phyloP scores from a whole-genome alignment of 1,140 invertebrate species.

The Drosophila teissieri region DNA sequence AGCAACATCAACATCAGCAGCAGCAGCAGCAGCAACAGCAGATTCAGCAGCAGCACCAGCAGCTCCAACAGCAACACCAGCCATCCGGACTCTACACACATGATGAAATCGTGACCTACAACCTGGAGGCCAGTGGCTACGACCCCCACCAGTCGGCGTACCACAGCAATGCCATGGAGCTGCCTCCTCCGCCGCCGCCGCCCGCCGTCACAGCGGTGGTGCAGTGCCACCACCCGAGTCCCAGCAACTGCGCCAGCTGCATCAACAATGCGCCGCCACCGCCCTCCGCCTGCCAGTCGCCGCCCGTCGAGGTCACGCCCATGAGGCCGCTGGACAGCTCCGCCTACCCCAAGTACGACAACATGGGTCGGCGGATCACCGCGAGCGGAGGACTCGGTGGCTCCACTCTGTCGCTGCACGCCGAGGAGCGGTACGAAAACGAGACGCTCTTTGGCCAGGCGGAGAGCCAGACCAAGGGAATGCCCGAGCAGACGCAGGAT shows the following conservation, averaged over 20 bases:
- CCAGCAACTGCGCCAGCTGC: constrained; percentile 81
- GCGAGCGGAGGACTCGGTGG: constrained; percentile 88
- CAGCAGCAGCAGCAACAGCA: constrained; percentile 52
- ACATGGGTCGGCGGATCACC: constrained; percentile 94
- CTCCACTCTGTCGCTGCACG: constrained; percentile 92
- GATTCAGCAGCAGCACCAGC: constrained; percentile 46
- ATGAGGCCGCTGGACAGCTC: constrained; percentile 68
- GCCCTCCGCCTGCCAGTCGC: constrained; percentile 79
- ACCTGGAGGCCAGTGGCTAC: constrained; percentile 76
- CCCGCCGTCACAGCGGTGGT: constrained; percentile 73
- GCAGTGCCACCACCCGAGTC: constrained; percentile 70
- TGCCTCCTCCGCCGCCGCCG: constrained; percentile 73
- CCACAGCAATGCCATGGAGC: constrained; percentile 59
- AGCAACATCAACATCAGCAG: constrained; percentile 5
- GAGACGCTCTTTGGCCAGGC: constrained; percentile 78
- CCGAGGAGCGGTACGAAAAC: constrained; percentile 84
- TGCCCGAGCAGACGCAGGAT: constrained; percentile 21
- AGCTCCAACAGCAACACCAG: constrained; percentile 27
- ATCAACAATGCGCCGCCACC: constrained; percentile 82
- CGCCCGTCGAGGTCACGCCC: constrained; percentile 66
- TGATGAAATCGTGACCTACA: constrained; percentile 83
- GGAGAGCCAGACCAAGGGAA: constrained; percentile 38
- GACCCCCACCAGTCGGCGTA: constrained; percentile 52
- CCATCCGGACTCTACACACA: constrained; percentile 73
- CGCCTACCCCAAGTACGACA: constrained; percentile 90